These are phyloP conservation scores for Australoheros scitulus DNA, from an alignment of 2,113 vertebrate species.

Conservation along the genomic window DNA sequence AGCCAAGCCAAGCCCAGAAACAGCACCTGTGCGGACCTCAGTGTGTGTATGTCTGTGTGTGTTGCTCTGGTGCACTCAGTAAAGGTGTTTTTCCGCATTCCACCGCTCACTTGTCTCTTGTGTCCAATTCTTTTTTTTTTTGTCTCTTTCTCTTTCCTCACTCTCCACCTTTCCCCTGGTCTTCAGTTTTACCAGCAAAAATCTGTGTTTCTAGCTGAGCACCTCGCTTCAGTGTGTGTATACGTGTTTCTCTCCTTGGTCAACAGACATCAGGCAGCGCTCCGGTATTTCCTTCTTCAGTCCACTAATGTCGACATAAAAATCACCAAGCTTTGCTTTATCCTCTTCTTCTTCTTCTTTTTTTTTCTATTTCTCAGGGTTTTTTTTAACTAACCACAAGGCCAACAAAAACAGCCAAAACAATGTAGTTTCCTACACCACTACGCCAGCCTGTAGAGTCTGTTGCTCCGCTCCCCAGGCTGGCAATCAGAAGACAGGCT, in stretches of 20 bases:
- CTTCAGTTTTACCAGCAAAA: constrained; percentile 52
- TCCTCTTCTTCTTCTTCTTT: neutral
- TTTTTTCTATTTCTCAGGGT: neutral
- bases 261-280: constrained; percentile 12
- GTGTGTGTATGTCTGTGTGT: neutral
- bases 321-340: constrained; percentile 5
- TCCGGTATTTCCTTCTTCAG: neutral
- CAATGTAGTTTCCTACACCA: constrained; percentile 15
- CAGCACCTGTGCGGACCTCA: constrained; percentile 21
- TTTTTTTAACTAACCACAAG: constrained; percentile 30
- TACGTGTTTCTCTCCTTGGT: neutral
- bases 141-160: neutral
- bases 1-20: constrained; percentile 43
- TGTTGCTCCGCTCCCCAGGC: constrained; percentile 25
- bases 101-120: constrained; percentile 44
- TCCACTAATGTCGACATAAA: constrained; percentile 43
- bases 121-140: constrained; percentile 17
- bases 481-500: constrained; percentile 37
- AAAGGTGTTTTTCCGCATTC: constrained; percentile 50
- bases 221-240: constrained; percentile 20
- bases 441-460: neutral
- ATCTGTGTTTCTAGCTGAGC: constrained; percentile 49
- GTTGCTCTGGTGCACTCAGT: constrained; percentile 6
- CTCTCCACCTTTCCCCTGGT: neutral
- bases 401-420: constrained; percentile 28